Percentiles rank a stretch among this genome's conserved stretches.
Conservation (phyloP, 2,888 invertebrate genomes). For the Parapristionchus giblindavisi region DNA sequence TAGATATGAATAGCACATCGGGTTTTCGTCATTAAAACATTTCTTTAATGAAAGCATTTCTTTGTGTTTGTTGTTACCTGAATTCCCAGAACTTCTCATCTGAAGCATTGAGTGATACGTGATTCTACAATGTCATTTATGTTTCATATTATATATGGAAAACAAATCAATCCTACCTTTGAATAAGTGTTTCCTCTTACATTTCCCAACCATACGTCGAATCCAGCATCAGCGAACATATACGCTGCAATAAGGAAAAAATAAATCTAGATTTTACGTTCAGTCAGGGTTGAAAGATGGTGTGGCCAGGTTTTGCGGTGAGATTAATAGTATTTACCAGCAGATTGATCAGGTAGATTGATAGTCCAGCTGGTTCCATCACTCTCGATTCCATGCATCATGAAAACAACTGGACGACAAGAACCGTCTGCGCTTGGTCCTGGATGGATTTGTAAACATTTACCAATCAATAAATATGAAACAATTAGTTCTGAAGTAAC, state of each 20-base stretch:
- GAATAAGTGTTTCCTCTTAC: constrained; percentile 84
- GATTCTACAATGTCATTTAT: constrained; percentile 7
- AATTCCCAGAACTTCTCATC: constrained; percentile 53
- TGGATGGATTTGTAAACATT: too few relatives aligned
- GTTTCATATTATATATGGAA: too few relatives aligned
- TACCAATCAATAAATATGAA: too few relatives aligned
- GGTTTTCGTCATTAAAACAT: too few relatives aligned
- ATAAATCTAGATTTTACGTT: not conserved
- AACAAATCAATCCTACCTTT: constrained; percentile 59
- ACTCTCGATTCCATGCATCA: constrained; percentile 81
- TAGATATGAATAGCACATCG: too few relatives aligned
- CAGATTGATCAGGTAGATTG: constrained; percentile 55
- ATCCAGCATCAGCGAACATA: constrained; percentile 72
- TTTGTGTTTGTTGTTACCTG: constrained; percentile 43
- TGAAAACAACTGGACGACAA: constrained; percentile 71
- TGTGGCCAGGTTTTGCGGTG: too few relatives aligned
- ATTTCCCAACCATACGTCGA: constrained; percentile 85
- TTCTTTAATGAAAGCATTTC: too few relatives aligned
- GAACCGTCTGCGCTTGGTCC: too few relatives aligned
- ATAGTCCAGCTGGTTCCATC: constrained; percentile 54
- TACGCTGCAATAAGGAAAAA: constrained; percentile 43
- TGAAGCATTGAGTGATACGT: constrained; percentile 44
- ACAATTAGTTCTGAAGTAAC: too few relatives aligned
- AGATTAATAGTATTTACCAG: not conserved
- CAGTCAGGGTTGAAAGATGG: too few relatives aligned